phyloP scores from a whole-genome alignment of 2,797 vertebrate species.

The Enteromius afrohamiltoni region DNA sequence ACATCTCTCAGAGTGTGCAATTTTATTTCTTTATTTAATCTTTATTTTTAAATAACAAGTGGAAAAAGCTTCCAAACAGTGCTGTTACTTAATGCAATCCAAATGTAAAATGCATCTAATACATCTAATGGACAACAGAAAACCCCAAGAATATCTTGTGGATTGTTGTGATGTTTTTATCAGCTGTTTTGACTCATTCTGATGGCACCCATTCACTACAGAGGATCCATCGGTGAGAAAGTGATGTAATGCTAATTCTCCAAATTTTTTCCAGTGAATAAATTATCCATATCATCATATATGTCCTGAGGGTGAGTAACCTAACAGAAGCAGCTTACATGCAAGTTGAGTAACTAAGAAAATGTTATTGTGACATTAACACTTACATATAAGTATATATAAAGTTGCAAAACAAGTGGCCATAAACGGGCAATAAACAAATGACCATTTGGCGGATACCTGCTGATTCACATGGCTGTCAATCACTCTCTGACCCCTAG shows the following conservation, averaged over 20 bases:
- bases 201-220: not conserved
- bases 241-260: not conserved
- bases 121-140: not conserved
- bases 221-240: not conserved
- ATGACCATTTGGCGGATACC: constrained; percentile 8
- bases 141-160: not conserved
- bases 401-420: not conserved
- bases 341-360: not conserved
- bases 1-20: not conserved
- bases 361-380: not conserved
- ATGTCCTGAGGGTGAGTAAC: not conserved
- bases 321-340: not conserved
- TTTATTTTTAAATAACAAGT: not conserved
- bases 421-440: constrained; percentile 2
- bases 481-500: constrained; percentile 35
- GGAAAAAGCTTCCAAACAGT: not conserved
- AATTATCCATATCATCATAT: not conserved
- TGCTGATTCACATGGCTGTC: constrained; percentile 43
- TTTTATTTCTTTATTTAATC: not conserved
- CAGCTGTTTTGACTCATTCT: not conserved
- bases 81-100: not conserved
- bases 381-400: not conserved
- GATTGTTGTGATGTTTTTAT: not conserved
- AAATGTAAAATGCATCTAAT: not conserved
- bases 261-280: not conserved